Base-by-base conservation (phyloP, 2,888 invertebrate species). In the Laothoe populi region DNA sequence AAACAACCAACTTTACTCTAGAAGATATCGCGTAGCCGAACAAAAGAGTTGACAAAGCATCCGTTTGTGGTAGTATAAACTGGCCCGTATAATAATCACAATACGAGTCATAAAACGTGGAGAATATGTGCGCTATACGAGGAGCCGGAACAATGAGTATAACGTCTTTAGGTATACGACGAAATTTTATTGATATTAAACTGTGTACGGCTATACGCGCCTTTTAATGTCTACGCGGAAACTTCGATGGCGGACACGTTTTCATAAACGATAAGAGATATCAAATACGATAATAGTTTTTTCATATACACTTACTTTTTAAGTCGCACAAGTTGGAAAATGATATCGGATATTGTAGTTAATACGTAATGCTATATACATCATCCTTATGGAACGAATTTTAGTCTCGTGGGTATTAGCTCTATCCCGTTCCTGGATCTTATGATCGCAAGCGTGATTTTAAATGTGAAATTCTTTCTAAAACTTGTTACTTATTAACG, bases 71-170 rank as follows among this genome's bases (percentile, higher is more conserved):
- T 35, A 35, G 35, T 53, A 31, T 53, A 53, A 53, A 53, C 53
- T 35, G 5, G 35, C 11, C 35, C 53, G 53, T 35, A 53, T 53
- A 35, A 53, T 35, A 53, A 53, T 35, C 31, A 53, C 53, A 53
- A 53, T 53, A 53, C 53, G 53, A 8, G 16, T 45, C 44, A 48
- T 46, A 35, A 46, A 44, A 26, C 16, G 63, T 49, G 13, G 49
- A 57, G 58, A 19, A 45, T 61, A 59, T 63, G 38, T 57, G 26
- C 49, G 38, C 53, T 38, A 59, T 40, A 60, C 57, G 10, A 38
- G 38, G 62, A 61, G 63, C 42, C 46, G 59, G 62, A 53, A 53
- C 53, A 53, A 53, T 53, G 53, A 35, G 31, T 53, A 31, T 44
- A 19, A 44, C 53, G 19, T 53, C 35, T 26, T 45, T 42, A 35